Base-by-base conservation (phyloP, 2,113 vertebrate species). In the Gymnorhina tibicen region DNA sequence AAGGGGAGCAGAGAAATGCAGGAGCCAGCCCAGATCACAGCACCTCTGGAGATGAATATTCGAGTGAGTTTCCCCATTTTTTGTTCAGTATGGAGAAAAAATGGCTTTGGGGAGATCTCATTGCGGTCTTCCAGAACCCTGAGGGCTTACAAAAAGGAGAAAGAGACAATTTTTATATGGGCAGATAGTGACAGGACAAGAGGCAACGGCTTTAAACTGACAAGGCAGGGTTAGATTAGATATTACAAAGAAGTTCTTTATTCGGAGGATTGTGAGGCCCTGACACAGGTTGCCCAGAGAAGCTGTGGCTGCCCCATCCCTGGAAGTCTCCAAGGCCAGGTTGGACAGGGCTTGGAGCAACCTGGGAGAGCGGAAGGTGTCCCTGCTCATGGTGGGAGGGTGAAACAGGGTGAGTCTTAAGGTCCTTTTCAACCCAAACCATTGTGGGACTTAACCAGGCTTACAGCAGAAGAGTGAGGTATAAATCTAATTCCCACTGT, bases 281-380 rank as follows among this genome's bases (percentile, higher is more conserved):
- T 42, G 86, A 15, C 50, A 58, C 21, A 58, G 18, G 11, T 0
- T 88, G 22, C 27, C 27, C 76, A 66, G 68, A 37, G 68, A 0
- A 81, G 37, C 37, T 66, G 59, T 44, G 44, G 44, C 33, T 74
- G 69, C 28, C 16, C 3, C 3, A 46, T 21, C 16, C 39, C 46
- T 82, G 33, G 19, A 7, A 82, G 23, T 46, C 44, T 26, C 4
- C 44, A 9, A 52, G 52, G 11, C 16, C 69, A 75, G 62, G 69
- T 0, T 59, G 33, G 60, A 74, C 0, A 0, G 37, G 33, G 39
- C 44, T 89, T 53, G 53, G n/a, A 68, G 14, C n/a, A 68, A 0
- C n/a, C 39, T 41, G 62, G n/a, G 13, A 6, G 0, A 22, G 24
- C 68, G 78, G 37, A 24, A 75, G 24, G 5, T 47, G 28, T 35